These are phyloP conservation scores for Psix sp. DNA, from an alignment of 1,140 invertebrate genomes.

Conservation along the genomic window DNA sequence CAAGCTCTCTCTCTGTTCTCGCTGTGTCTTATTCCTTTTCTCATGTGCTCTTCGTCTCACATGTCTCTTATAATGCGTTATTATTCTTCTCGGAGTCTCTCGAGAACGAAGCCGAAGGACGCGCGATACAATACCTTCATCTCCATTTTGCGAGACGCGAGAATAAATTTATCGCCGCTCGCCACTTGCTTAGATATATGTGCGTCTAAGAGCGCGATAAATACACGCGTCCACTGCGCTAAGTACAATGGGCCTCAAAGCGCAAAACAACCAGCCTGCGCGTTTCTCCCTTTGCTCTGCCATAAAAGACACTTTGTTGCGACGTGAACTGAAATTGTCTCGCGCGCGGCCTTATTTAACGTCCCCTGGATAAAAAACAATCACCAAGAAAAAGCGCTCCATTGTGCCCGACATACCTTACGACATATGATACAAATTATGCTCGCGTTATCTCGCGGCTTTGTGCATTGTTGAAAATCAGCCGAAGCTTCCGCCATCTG, in stretches of 20 bases:
- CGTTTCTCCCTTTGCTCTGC: conserved; percentile 48
- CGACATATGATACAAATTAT: conserved; percentile 60
- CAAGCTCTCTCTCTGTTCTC: conserved; percentile 41
- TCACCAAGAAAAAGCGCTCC: conserved; percentile 22
- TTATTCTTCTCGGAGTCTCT: conserved; percentile 62
- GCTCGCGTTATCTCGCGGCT: conserved; percentile 45
- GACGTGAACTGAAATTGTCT: conserved; percentile 52
- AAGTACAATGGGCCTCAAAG: conserved; percentile 59
- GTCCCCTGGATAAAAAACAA: neutral
- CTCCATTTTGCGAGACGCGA: conserved; percentile 64
- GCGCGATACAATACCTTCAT: conserved; percentile 63
- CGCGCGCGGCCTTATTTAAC: conserved; percentile 52
- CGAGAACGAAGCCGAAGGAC: conserved; percentile 60
- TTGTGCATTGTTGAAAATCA: conserved; percentile 51
- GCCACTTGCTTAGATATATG: conserved; percentile 60
- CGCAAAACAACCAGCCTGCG: conserved; percentile 50
- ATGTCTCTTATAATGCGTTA: conserved; percentile 57
- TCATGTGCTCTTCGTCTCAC: conserved; percentile 40
- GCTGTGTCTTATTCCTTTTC: conserved; percentile 12
- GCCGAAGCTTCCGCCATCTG: conserved; percentile 30
- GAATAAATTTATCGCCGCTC: conserved; percentile 64
- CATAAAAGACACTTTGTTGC: conserved; percentile 61
- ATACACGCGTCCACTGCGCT: conserved; percentile 53
- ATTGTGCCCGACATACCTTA: conserved; percentile 54
- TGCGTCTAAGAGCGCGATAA: conserved; percentile 61